Evolutionary conservation across 2,113 vertebrate species (phyloP), one percentile per base, ranked within the genome.

Genomic region (Machaerirhynchus nigripectus): DNA sequence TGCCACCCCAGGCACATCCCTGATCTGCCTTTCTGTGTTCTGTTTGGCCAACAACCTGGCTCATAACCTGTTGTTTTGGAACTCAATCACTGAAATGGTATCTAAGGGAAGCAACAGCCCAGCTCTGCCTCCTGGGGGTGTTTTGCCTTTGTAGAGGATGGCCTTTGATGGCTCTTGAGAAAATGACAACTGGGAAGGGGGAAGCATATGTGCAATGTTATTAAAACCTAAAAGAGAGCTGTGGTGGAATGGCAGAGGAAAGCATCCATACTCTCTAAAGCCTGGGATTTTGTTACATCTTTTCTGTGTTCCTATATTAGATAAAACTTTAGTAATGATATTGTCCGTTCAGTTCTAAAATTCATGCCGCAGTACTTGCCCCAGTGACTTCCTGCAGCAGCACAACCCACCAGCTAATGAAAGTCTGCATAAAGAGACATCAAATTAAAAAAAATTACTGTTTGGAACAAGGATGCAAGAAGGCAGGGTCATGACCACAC

Each of bases 1-100:
- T 2, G 2, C 15, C 70, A 33, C 24, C 9, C 18, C 0, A 1
- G n/a, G 67, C 21, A 27, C 0, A 0, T 52, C 26, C 42, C 64
- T 69, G 26, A 30, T 55, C 44, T 60, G 26, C 57, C 27, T 53
- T 60, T 91, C 63, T 53, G 22, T 39, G 17, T 23, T 70, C 63
- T 83, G 7, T 86, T 85, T 76, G 55, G 21, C 37, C 56, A 78
- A 28, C 22, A 64, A 6, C 30, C 35, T 56, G 60, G 10, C 40
- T 83, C 15, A 11, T 20, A 60, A 26, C 10, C 40, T 53, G 31
- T 17, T 60, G 35, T n/a, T 86, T 60, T 69, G 13, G 42, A 44
- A 15, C 15, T 30, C 76, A 79, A 86, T 77, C n/a, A 46, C 42
- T 79, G 37, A 64, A 84, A 40, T 31, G 23, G 9, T 47, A n/a